A percentile compares a stretch with the other conserved stretches of the same genome.
These are phyloP conservation scores for Pachydiplax longipennis DNA, from an alignment of 2,888 invertebrate species.

Conservation along the genomic window DNA sequence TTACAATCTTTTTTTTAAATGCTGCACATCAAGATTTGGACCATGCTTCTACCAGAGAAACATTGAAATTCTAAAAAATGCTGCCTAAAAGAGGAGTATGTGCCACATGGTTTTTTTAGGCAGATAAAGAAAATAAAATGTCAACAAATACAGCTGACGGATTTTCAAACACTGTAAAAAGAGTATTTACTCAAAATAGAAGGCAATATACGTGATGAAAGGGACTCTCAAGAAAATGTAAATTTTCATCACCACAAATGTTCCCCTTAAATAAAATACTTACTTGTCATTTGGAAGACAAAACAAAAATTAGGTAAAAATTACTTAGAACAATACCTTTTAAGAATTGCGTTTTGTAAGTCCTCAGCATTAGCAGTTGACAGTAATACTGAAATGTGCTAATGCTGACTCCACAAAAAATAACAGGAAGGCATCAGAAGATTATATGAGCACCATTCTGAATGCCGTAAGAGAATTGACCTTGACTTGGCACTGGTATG, in stretches of 20 bases:
- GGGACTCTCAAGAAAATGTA: background rate
- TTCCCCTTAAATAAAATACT: conserved; percentile 33
- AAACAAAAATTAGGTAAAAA: conserved; percentile 22
- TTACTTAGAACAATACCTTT: conserved; percentile 22
- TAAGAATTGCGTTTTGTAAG: conserved; percentile 5
- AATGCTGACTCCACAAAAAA: background rate
- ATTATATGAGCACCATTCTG: conserved; percentile 30
- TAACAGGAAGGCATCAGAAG: conserved; percentile 35
- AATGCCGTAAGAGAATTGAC: conserved; percentile 16
- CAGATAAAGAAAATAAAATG: conserved; percentile 35
- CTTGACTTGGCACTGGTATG: conserved; percentile 40
- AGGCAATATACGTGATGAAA: conserved; percentile 10
- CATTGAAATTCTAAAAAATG: conserved; percentile 29
- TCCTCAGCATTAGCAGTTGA: background rate
- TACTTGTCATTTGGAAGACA: conserved; percentile 28
- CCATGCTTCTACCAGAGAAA: conserved; percentile 38
- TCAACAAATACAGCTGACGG: conserved; percentile 18
- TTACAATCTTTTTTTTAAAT: conserved; percentile 20
- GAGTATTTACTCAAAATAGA: conserved; percentile 40
- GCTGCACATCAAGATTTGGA: conserved; percentile 33
- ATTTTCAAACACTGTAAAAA: conserved; percentile 5
- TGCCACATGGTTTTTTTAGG: conserved; percentile 22
- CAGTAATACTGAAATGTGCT: background rate
- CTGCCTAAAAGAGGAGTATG: conserved; percentile 26
- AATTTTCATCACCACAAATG: conserved; percentile 1